Evolutionary conservation across 2,797 vertebrate species (phyloP).

Genomic region (Gadopsis marmoratus): DNA sequence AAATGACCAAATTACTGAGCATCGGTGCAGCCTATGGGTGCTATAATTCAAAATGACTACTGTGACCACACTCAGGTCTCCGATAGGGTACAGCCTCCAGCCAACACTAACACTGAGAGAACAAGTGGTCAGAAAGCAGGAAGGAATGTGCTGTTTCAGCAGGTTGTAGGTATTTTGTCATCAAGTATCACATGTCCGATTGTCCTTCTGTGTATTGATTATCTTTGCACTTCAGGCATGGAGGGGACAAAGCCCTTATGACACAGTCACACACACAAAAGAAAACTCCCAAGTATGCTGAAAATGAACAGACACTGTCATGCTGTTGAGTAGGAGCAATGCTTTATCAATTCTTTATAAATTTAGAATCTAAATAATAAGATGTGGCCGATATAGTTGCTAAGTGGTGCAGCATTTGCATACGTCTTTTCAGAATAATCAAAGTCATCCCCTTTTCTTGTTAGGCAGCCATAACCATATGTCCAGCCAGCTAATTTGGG

Average conservation of each 20-base stretch:
- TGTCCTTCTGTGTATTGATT: conserved; percentile 78
- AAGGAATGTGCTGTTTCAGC: conserved; percentile 80
- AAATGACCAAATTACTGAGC: conserved; percentile 82
- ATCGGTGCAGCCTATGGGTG: conserved; percentile 53
- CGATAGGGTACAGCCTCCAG: conserved; percentile 61
- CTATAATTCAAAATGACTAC: conserved; percentile 78
- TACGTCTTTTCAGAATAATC: conserved; percentile 28
- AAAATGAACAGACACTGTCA: neutral
- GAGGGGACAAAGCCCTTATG: conserved; percentile 58
- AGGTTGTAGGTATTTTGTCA: conserved; percentile 77
- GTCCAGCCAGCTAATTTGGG: conserved; percentile 43
- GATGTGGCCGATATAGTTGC: conserved; percentile 19
- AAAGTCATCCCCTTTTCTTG: conserved; percentile 22
- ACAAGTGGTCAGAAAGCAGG: conserved; percentile 67
- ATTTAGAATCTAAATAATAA: conserved; percentile 19
- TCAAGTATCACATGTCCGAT: conserved; percentile 72
- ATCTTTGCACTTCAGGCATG: conserved; percentile 55
- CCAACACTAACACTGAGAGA: conserved; percentile 70
- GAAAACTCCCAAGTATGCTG: neutral
- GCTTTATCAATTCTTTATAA: conserved; percentile 2
- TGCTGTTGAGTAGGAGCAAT: neutral
- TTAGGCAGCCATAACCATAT: conserved; percentile 41
- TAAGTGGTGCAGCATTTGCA: conserved; percentile 33
- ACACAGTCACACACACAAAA: conserved; percentile 43
- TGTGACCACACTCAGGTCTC: conserved; percentile 47